Base-by-base conservation (phyloP, 2,797 vertebrate species). In the Trachurus trachurus region DNA sequence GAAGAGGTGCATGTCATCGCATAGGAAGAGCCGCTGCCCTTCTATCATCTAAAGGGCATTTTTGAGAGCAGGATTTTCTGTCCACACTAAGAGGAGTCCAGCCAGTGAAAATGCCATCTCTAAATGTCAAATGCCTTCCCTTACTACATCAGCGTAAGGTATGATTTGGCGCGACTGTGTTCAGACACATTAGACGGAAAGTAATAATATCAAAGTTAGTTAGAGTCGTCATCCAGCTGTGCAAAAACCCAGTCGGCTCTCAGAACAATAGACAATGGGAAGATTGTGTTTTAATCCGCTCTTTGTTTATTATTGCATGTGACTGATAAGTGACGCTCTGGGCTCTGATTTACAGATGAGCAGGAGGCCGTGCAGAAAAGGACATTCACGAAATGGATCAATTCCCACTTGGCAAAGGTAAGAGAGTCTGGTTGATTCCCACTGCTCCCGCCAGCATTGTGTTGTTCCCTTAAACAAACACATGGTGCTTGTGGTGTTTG, bases 341-440 rank as follows among this genome's bases (percentile, higher is more conserved):
- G 82, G 81, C 84, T 94, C 72, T 93, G 87, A 90, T 94, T 92
- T 94, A 86, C 93, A 99, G 98, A 98, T 96, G 98, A 99, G 78
- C 98, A 99, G 94, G 98, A 99, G 84, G 96, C 97, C 22, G 98
- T 99, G 77, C 98, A 99, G 94, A 99, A 99, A 87, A 95, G 98
- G 84, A 99, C 98, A 37, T 99, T 99, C 89, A 99, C 98, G 7
- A 99, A 99, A 95, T 99, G 98, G 98, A 99, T 99, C 95, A 99
- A 99, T 93, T 98, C 97, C 91, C 98, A 99, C 88, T 95, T 99
- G 94, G 96, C 96, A 82, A 99, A 98, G 98, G 98, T 99, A 96
- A 96, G 78, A 60, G 49, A 72, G 78, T 76, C 80, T 74, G 85
- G 63, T 79, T 80, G 54, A 69, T 81, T 87, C 77, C 71, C 71